Evolutionary conservation across 2,797 vertebrate species (phyloP), one percentile per base, ranked within the genome.

Genomic region (Borostomias antarcticus): DNA sequence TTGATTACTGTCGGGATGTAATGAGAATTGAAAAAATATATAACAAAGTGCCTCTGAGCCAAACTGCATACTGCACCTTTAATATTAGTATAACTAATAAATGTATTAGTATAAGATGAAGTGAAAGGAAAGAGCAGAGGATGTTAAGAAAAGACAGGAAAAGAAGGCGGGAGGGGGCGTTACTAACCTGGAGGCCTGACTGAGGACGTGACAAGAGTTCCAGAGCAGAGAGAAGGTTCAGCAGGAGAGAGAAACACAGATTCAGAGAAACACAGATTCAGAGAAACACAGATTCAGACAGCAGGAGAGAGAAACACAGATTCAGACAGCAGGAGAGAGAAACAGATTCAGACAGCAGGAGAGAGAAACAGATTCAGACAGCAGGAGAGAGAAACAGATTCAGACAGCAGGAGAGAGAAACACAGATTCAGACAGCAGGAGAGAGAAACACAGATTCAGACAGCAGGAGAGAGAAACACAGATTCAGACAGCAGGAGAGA

Each of bases 181-280:
- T 58, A 92, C 91, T 89, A 82, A 92, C 91, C 91, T 91, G 82
- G 88, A 88, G 77, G 91, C 47, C 80, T 89, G 64, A 82, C 91
- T 92, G 88, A 68, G 69, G 70, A 67, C 64, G 68, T 57, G 79
- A 80, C 25, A 56, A n/a, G 77, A 78, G 78, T 78, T 77, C 87
- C 85, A 52, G 69, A 62, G 70, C 61, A 85, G 85, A 82, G 82
- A 79, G 43, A 84, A 81, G 82, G 81, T 76, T 79, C 75, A 82
- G 82, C 75, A 78, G 75, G 77, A 77, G 85, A 87, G 77, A 86
- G 37, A 69, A 56, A 59, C 73, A 72, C 59, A 52, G 50, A 11
- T 47, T 45, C 40, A 45, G 40, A 30, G 77, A 83, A 79, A 79
- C 80, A n/a, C 15, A 45, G 40, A 1, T 4, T 13, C 13, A 45